Conservation (phyloP, 2,113 vertebrate species). For the Urocolius indicus region DNA sequence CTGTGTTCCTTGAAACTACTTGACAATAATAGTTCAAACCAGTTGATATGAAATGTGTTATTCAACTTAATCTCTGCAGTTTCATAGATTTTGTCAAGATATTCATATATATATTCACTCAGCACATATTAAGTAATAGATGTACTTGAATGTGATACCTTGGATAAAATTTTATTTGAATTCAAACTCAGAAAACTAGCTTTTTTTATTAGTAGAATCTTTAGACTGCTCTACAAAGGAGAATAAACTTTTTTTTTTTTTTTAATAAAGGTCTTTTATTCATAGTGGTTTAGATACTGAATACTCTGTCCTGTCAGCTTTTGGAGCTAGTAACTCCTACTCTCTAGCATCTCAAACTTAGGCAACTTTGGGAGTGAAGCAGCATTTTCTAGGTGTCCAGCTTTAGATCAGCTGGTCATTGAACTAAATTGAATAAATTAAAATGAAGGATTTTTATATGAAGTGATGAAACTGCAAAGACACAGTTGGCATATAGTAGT, state of each 20-base stretch:
- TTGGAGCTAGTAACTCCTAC: not conserved
- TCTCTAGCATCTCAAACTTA: not conserved
- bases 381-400: not conserved
- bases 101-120: no score
- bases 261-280: not conserved
- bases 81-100: not conserved
- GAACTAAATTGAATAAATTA: not conserved
- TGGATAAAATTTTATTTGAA: not conserved
- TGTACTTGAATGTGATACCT: not conserved
- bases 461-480: not conserved
- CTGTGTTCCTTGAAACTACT: not conserved
- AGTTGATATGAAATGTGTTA: not conserved
- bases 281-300: not conserved
- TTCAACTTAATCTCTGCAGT: not conserved
- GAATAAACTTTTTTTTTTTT: not conserved
- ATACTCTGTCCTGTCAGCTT: not conserved
- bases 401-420: not conserved
- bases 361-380: not conserved
- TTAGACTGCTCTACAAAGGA: not conserved
- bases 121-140: not conserved
- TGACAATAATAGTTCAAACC: not conserved
- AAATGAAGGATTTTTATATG: not conserved
- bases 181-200: not conserved
- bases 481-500: not conserved
- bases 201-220: not conserved